Percentiles rank a stretch among this genome's conserved stretches.
Evolutionary conservation across 2,888 invertebrate species (phyloP).

Genomic region (Andrena dorsata): DNA sequence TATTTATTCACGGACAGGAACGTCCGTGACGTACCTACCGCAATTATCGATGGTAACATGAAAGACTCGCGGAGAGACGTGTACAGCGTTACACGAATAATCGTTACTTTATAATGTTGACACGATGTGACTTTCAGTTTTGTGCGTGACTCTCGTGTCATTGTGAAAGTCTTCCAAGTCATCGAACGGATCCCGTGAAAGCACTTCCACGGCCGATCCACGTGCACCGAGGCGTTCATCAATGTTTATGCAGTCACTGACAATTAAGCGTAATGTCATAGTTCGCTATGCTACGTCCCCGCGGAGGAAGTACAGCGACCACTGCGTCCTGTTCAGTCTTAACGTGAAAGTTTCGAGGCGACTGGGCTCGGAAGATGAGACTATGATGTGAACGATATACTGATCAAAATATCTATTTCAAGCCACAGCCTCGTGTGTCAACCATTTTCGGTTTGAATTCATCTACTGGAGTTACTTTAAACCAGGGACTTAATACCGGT

Average conservation of each 20-base stretch:
- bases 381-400: too few species aligned
- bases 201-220: conserved; percentile 49
- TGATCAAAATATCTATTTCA: too few species aligned
- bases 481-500: too few species aligned
- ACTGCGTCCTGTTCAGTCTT: not conserved
- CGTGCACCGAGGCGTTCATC: conserved; percentile 42
- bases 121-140: conserved; percentile 70
- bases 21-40: conserved; percentile 18
- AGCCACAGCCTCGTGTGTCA: too few species aligned
- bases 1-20: conserved; percentile 31
- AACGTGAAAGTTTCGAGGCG: conserved; percentile 48
- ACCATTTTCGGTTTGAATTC: too few species aligned
- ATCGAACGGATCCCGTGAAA: conserved; percentile 64
- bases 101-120: conserved; percentile 51
- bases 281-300: conserved; percentile 39
- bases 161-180: conserved; percentile 66
- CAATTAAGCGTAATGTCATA: conserved; percentile 63
- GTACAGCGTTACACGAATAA: conserved; percentile 45
- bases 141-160: conserved; percentile 39
- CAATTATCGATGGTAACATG: conserved; percentile 23
- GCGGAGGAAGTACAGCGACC: conserved; percentile 28
- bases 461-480: too few species aligned
- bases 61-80: conserved; percentile 14
- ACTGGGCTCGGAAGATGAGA: conserved; percentile 13
- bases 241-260: conserved; percentile 56